Conservation (phyloP, 1,140 invertebrate genomes). For the Zaprionus africanus region DNA sequence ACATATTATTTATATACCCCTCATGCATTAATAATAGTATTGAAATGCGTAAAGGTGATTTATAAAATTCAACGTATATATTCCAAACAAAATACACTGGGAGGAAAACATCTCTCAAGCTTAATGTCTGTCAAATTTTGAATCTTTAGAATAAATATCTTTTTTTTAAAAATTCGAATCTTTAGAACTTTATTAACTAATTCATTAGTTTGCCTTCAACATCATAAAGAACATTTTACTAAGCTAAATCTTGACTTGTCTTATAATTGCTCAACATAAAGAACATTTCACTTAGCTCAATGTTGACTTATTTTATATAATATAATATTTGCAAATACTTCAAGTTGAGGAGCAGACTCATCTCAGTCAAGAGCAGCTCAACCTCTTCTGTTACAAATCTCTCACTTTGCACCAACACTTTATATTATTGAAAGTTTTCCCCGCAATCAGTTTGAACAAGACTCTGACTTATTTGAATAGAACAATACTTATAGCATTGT, state of each 20-base stretch:
- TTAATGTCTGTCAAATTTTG: too few species aligned
- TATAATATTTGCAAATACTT: neutral
- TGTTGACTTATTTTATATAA: neutral
- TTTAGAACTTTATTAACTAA: neutral
- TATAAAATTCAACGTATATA: too few species aligned
- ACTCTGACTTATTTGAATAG: neutral
- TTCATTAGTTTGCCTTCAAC: too few species aligned
- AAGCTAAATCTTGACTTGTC: neutral
- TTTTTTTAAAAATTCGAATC: too few species aligned
- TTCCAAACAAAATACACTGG: too few species aligned
- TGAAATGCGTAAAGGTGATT: too few species aligned
- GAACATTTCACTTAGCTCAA: neutral
- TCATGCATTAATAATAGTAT: too few species aligned
- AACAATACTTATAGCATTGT: neutral
- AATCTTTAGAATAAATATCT: too few species aligned
- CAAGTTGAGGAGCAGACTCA: neutral
- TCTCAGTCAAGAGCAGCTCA: neutral
- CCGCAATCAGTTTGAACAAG: neutral
- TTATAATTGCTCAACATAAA: too few species aligned
- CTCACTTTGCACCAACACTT: neutral
- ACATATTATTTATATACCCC: too few species aligned
- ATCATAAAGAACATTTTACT: too few species aligned
- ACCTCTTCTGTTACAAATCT: neutral
- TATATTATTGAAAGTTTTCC: neutral
- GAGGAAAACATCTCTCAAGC: too few species aligned